These are phyloP conservation scores for Tenualosa ilisha DNA, from an alignment of 2,797 vertebrate species.

Conservation along the genomic window DNA sequence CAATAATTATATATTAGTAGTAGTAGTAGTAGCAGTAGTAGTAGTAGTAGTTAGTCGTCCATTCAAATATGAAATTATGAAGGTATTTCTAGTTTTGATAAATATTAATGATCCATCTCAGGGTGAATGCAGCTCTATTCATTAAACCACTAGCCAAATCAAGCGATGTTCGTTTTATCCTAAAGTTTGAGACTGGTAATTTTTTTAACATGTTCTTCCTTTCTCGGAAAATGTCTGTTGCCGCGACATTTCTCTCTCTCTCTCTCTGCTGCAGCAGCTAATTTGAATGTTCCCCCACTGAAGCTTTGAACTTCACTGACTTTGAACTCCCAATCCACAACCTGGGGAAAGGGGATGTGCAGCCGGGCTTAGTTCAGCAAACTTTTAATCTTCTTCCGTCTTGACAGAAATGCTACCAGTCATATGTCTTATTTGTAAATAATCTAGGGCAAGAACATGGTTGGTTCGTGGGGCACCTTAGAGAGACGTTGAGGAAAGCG, in stretches of 20 bases:
- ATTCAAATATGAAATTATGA: background rate
- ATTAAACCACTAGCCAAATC: slow-evolving; percentile 20
- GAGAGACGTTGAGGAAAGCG: background rate
- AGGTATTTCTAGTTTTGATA: background rate
- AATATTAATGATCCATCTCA: background rate
- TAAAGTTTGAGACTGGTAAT: slow-evolving; percentile 10
- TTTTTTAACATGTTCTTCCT: slow-evolving; percentile 39
- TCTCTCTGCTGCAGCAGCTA: slow-evolving; percentile 54
- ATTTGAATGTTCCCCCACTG: slow-evolving; percentile 66
- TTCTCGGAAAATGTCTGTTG: slow-evolving; percentile 27
- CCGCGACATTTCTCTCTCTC: slow-evolving; percentile 38
- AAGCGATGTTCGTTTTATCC: background rate
- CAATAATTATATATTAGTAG: no score
- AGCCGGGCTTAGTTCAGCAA: slow-evolving; percentile 41
- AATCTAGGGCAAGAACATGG: slow-evolving; percentile 31
- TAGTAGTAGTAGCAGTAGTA: no score
- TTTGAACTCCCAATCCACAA: slow-evolving; percentile 58
- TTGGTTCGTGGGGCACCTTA: background rate
- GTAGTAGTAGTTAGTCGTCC: background rate
- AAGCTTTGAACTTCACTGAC: slow-evolving; percentile 71
- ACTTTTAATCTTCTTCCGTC: slow-evolving; percentile 54
- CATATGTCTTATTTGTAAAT: slow-evolving; percentile 44
- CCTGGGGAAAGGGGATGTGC: slow-evolving; percentile 33
- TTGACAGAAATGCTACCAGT: slow-evolving; percentile 36
- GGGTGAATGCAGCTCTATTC: background rate